Conservation (phyloP, 2,113 vertebrate genomes). For the Apodemus sylvaticus region DNA sequence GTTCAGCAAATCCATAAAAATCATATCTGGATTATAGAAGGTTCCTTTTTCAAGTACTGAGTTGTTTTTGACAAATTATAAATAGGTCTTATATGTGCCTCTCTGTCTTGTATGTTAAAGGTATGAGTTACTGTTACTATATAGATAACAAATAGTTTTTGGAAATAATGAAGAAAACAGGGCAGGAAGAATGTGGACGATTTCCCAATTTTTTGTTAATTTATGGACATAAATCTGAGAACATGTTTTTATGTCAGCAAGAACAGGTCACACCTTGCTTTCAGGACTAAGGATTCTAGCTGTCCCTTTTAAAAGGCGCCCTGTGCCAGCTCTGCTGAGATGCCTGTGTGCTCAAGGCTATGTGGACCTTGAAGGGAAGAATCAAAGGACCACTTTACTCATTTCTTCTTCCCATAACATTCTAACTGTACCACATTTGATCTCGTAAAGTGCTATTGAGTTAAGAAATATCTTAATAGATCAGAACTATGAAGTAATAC, state of each 20-base stretch:
- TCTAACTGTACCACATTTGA: slow-evolving; percentile 15
- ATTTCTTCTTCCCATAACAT: background rate
- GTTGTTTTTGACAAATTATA: slow-evolving; percentile 73
- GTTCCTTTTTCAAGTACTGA: slow-evolving; percentile 80
- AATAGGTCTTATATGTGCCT: slow-evolving; percentile 63
- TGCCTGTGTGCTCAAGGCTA: slow-evolving; percentile 66
- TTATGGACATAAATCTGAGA: slow-evolving; percentile 50
- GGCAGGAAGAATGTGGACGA: background rate
- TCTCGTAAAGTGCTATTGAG: slow-evolving; percentile 49
- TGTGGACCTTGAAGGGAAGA: slow-evolving; percentile 31
- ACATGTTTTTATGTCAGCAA: background rate
- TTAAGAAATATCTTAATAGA: slow-evolving; percentile 24
- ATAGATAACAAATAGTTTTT: slow-evolving; percentile 65
- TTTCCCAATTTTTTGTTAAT: slow-evolving; percentile 39
- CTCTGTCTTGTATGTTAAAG: slow-evolving; percentile 66
- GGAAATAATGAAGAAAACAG: background rate
- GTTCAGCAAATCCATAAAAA: slow-evolving; percentile 80
- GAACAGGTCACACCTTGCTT: slow-evolving; percentile 26
- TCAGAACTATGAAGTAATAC: slow-evolving; percentile 55
- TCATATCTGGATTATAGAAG: slow-evolving; percentile 76
- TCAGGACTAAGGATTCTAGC: slow-evolving; percentile 11
- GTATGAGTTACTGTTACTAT: slow-evolving; percentile 42
- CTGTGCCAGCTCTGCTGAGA: slow-evolving; percentile 52
- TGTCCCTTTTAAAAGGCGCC: slow-evolving; percentile 48
- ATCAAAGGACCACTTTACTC: slow-evolving; percentile 46